Percentiles rank a stretch among this genome's conserved stretches.
Evolutionary conservation across 2,797 vertebrate genomes (phyloP).

Genomic region (Balearica regulorum): DNA sequence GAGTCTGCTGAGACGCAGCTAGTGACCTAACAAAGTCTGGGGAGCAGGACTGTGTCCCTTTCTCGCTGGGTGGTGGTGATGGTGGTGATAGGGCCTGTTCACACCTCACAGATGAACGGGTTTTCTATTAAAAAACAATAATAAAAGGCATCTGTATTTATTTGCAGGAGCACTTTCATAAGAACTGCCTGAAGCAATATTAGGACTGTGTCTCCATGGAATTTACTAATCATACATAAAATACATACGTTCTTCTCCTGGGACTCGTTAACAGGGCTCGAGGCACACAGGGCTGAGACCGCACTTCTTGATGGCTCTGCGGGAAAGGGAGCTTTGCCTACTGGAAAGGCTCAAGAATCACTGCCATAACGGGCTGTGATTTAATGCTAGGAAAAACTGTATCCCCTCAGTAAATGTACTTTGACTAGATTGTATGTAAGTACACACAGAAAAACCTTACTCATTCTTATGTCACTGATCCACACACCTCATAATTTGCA

Average conservation of each 20-base stretch:
- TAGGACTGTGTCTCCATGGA: background rate
- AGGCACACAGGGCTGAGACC: background rate
- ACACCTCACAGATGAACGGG: background rate
- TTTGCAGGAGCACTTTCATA: background rate
- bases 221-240: background rate
- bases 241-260: background rate
- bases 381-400: constrained; percentile 26
- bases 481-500: constrained; percentile 34
- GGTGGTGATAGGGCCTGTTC: background rate
- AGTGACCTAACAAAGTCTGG: background rate
- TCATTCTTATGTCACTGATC: constrained; percentile 37
- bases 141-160: background rate
- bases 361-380: background rate
- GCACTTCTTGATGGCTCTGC: background rate
- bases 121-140: background rate
- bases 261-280: background rate
- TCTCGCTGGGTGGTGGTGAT: background rate
- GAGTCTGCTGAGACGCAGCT: background rate
- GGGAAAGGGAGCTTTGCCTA: background rate
- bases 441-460: constrained; percentile 22
- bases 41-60: background rate
- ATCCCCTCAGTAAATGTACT: background rate
- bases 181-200: background rate
- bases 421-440: background rate
- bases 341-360: background rate